phyloP scores from a whole-genome alignment of 2,113 vertebrate genomes.

The Dicrurus megarhynchus region DNA sequence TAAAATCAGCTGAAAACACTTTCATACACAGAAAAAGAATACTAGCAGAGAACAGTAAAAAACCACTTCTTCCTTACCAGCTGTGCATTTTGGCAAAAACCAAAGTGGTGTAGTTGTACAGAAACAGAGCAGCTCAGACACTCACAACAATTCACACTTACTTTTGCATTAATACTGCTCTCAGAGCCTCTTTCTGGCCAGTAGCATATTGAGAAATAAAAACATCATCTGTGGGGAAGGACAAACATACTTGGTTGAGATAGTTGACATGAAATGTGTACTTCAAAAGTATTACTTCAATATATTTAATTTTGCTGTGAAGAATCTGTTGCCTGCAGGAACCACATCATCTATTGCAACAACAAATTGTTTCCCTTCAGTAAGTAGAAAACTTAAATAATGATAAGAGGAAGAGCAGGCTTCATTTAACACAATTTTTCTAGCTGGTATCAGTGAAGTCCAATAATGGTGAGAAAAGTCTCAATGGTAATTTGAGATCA shows the following conservation, averaged over 20 bases:
- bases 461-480: not conserved
- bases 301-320: not conserved
- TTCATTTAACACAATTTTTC: not conserved
- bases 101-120: not conserved
- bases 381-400: not conserved
- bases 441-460: not conserved
- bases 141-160: constrained; percentile 59
- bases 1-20: not conserved
- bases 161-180: constrained; percentile 84
- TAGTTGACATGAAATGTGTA: not conserved
- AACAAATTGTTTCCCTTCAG: not conserved
- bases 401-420: not conserved
- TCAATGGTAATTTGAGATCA: not conserved
- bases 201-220: constrained; percentile 80
- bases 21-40: not conserved
- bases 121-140: not conserved
- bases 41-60: not conserved
- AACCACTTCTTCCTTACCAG: not conserved
- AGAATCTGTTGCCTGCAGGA: not conserved
- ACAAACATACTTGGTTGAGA: not conserved
- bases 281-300: not conserved
- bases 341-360: not conserved
- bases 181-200: constrained; percentile 80
- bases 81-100: not conserved
- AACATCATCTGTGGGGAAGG: constrained; percentile 72